Evolutionary conservation across 2,797 vertebrate genomes (phyloP).

Genomic region (Somateria mollissima): DNA sequence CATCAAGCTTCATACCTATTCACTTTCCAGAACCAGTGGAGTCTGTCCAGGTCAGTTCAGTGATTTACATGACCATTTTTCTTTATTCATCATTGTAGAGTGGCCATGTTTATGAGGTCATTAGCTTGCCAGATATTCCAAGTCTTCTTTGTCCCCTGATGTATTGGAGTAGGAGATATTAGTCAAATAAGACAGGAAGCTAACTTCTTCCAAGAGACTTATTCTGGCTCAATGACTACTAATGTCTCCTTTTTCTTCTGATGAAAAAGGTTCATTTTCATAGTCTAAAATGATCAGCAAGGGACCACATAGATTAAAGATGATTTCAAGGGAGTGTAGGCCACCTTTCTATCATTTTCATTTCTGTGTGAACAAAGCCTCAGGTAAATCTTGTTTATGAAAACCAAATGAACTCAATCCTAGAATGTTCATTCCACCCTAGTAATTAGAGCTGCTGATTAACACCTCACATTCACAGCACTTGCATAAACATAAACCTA

Average conservation of each 20-base stretch:
- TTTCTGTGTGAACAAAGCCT: conserved; percentile 50
- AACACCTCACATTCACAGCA: conserved; percentile 66
- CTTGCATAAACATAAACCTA: conserved; percentile 71
- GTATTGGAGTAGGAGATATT: background rate
- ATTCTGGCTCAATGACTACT: background rate
- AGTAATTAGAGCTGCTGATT: conserved; percentile 70
- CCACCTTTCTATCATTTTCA: background rate
- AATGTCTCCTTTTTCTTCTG: background rate
- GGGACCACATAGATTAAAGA: background rate
- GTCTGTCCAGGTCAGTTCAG: background rate
- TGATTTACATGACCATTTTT: background rate
- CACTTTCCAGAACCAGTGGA: background rate
- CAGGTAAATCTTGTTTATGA: conserved; percentile 65
- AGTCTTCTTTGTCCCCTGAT: background rate
- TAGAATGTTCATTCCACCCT: conserved; percentile 66
- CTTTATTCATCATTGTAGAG: background rate
- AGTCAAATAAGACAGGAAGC: background rate
- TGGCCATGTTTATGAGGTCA: background rate
- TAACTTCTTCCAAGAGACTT: background rate
- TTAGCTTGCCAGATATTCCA: background rate
- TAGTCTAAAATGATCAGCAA: background rate
- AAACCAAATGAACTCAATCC: conserved; percentile 58
- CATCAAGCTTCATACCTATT: background rate
- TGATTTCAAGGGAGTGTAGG: background rate
- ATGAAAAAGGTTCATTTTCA: background rate